phyloP scores from a whole-genome alignment of 2,797 vertebrate species.

The Sebastes oblongus region DNA sequence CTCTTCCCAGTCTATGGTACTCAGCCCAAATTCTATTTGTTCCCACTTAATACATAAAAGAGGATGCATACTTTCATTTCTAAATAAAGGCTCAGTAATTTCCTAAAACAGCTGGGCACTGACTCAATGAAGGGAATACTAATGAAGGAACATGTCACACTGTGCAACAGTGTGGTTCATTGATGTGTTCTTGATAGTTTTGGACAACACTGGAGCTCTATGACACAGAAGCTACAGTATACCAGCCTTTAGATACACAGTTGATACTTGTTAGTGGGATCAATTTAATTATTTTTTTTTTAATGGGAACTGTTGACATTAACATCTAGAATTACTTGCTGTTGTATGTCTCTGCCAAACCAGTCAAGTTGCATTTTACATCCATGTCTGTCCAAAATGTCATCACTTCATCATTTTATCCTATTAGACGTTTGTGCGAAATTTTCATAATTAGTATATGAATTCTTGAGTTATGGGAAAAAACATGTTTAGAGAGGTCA shows the following conservation, averaged over 20 bases:
- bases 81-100: not conserved
- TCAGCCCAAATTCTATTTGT: not conserved
- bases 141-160: not conserved
- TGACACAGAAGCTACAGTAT: not conserved
- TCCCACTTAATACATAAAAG: not conserved
- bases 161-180: not conserved
- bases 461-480: too few relatives aligned
- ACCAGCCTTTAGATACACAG: not conserved
- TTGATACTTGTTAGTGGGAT: not conserved
- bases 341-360: too few relatives aligned
- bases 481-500: too few relatives aligned
- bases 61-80: not conserved
- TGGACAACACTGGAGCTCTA: not conserved
- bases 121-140: not conserved
- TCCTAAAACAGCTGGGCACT: not conserved
- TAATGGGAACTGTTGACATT: too few relatives aligned
- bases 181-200: not conserved
- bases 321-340: too few relatives aligned
- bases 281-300: too few relatives aligned
- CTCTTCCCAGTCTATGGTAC: not conserved
- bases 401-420: too few relatives aligned
- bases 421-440: too few relatives aligned
- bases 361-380: too few relatives aligned
- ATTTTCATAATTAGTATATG: too few relatives aligned
- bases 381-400: too few relatives aligned